Base-by-base conservation (phyloP, 2,888 invertebrate species). In the Calliphora vomitoria region DNA sequence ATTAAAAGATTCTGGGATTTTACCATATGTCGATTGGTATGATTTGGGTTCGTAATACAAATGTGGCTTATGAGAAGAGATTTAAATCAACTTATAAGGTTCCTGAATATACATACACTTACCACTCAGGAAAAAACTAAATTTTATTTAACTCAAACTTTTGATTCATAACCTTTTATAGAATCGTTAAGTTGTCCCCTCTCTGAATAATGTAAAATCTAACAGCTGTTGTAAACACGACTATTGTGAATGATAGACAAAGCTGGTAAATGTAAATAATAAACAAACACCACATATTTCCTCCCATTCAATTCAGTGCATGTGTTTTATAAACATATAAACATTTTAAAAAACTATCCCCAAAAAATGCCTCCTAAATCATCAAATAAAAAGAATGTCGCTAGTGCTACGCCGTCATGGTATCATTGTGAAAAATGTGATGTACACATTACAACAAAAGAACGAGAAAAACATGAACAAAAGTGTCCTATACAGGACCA, bases 321-420 rank as follows among this genome's bases (percentile, higher is more conserved):
- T 80, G 76, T 71, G 68, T 50, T 80, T 18, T 41, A 11, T 44
- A 50, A 64, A 64, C 35, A 50, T 20, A 35, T 20, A 35, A 4
- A 20, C 20, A 38, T 5, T 53, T 66, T 13, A 25, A 38, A 5
- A 18, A 20, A 38, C 13, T 11, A 18, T 18, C 20, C 6, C 18
- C 8, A 1, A 31, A 58, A 88, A 75, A 94, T 94, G 94, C 92
- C 93, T 58, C 92, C 92, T 55, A 94, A 94, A 89, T 93, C 93
- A 62, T 92, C 91, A 75, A 92, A 91, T 68, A 93, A 93, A 79
- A 93, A 91, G 86, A 88, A 90, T 20, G 87, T 88, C 13, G 31
- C 38, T 15, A 83, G 50, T 55, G 20, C 87, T 20, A 68, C 68
- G 6, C 86, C 89, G 0, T 90, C 90, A 3, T 94, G 94, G 94